These are phyloP conservation scores for Miichthys miiuy DNA, from an alignment of 2,797 vertebrate genomes.

Conservation along the genomic window DNA sequence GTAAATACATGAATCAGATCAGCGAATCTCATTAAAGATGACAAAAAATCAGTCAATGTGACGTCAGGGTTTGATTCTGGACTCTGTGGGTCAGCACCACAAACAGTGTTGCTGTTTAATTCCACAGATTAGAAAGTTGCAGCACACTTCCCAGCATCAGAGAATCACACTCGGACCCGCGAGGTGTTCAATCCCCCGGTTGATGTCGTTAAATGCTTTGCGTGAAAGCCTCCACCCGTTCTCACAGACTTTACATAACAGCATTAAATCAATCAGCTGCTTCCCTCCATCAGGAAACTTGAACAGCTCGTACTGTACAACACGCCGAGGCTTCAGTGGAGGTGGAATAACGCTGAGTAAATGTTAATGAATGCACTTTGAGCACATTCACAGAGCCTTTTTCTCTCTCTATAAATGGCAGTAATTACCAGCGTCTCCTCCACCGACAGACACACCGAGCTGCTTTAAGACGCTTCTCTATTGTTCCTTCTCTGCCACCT, in stretches of 20 bases:
- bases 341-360: constrained; percentile 64
- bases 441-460: constrained; percentile 25
- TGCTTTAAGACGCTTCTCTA: constrained; percentile 38
- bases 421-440: constrained; percentile 73
- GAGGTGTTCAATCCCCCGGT: neutral
- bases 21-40: neutral
- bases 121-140: neutral
- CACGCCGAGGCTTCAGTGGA: constrained; percentile 3
- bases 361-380: constrained; percentile 79
- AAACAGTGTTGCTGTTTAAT: neutral
- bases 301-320: constrained; percentile 8
- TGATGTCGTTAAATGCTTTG: neutral
- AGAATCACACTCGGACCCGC: neutral
- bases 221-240: neutral
- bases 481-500: constrained; percentile 42
- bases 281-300: constrained; percentile 25
- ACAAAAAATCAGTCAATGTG: neutral
- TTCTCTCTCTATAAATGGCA: constrained; percentile 73
- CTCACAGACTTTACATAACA: neutral
- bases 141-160: neutral
- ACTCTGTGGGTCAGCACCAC: neutral
- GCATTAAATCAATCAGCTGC: constrained; percentile 27
- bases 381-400: constrained; percentile 63
- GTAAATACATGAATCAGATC: neutral
- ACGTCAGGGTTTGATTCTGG: neutral